Conservation (phyloP, 1,140 invertebrate genomes). For the Wasmannia auropunctata region DNA sequence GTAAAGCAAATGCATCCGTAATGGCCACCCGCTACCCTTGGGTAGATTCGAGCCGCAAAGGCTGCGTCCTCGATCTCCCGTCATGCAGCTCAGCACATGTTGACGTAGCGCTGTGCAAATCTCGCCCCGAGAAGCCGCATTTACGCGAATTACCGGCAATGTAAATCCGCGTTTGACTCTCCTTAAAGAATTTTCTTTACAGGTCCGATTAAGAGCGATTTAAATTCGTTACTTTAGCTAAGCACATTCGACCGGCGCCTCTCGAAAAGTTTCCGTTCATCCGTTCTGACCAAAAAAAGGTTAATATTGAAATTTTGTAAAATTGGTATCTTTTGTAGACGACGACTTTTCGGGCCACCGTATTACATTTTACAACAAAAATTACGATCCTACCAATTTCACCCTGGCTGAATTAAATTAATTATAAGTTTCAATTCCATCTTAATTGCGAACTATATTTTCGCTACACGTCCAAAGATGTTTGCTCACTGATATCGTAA, state of each 20-base stretch:
- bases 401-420: neutral
- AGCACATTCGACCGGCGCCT: neutral
- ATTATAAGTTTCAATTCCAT: neutral
- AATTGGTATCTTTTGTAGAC: neutral
- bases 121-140: neutral
- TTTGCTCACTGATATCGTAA: neutral
- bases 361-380: neutral
- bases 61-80: conserved; percentile 4
- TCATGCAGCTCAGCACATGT: neutral
- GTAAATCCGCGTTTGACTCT: neutral
- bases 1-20: conserved; percentile 48
- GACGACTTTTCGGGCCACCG: neutral
- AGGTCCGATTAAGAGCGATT: neutral
- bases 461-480: neutral
- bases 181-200: neutral
- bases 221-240: neutral
- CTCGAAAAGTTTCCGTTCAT: neutral
- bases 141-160: neutral
- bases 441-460: neutral
- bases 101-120: conserved; percentile 25
- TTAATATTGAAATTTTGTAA: neutral
- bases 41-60: conserved; percentile 4
- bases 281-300: neutral
- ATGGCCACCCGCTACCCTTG: conserved; percentile 18
- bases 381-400: neutral